These are phyloP conservation scores for Dasyurus viverrinus DNA, from an alignment of 2,113 vertebrate genomes.

Conservation along the genomic window DNA sequence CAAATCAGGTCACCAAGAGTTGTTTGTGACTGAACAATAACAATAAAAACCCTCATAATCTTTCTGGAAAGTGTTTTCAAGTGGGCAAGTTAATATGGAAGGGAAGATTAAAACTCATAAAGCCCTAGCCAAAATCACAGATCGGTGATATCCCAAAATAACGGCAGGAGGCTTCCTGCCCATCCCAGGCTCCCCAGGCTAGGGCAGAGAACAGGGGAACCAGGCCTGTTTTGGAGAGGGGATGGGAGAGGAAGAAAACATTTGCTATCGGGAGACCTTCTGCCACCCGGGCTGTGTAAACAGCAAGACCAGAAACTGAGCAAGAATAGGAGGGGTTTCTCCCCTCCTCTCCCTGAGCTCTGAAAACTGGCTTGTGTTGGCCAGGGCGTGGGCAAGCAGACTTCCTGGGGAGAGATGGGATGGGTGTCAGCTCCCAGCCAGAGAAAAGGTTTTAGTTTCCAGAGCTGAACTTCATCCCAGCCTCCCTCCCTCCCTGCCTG, in stretches of 20 bases:
- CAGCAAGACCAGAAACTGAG: background rate
- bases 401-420: background rate
- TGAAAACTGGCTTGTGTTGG: background rate
- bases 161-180: background rate
- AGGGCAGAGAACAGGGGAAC: background rate
- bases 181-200: conserved; percentile 15
- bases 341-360: background rate
- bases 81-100: background rate
- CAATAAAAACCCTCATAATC: background rate
- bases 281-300: background rate
- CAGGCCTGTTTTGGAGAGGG: background rate
- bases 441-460: background rate
- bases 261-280: background rate
- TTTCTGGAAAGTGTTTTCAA: background rate
- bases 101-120: background rate
- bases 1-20: background rate
- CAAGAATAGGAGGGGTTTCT: background rate
- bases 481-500: too few relatives aligned
- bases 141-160: background rate
- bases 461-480: background rate
- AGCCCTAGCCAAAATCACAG: background rate
- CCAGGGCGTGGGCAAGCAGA: background rate
- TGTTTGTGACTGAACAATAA: background rate
- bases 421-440: background rate
- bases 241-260: background rate